phyloP scores from a whole-genome alignment of 2,113 vertebrate species.

The Hylia prasina region DNA sequence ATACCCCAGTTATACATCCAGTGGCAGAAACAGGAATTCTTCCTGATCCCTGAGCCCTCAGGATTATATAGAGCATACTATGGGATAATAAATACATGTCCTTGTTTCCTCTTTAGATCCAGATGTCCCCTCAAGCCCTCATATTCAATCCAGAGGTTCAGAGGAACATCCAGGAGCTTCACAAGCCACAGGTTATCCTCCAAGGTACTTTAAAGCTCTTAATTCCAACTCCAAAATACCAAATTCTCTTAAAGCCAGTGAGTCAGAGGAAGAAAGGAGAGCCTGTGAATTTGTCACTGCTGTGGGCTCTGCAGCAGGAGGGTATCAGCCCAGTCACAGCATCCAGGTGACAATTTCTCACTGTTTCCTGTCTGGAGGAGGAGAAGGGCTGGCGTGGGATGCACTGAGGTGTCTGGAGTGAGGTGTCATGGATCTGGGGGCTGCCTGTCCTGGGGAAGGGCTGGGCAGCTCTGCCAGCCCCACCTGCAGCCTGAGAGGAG shows the following conservation, averaged over 20 bases:
- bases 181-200: not conserved
- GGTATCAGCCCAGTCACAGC: not conserved
- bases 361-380: not conserved
- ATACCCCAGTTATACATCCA: not conserved
- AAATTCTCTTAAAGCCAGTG: not conserved
- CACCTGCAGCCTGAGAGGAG: not conserved
- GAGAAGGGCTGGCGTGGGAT: not conserved
- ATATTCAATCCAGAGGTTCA: not conserved
- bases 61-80: not conserved
- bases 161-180: not conserved
- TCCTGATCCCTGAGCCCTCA: not conserved
- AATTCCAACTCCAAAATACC: not conserved
- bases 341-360: not conserved
- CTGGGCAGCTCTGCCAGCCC: not conserved
- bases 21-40: not conserved
- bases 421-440: not conserved
- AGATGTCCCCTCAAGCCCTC: not conserved
- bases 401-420: not conserved
- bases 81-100: not conserved
- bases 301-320: not conserved
- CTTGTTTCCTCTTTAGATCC: not conserved
- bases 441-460: not conserved
- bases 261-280: not conserved
- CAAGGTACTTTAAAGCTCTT: not conserved
- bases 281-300: not conserved